A percentile compares a stretch with the other conserved stretches of the same genome.
Conservation (phyloP, 2,888 invertebrate species). For the Buathra laborator region DNA sequence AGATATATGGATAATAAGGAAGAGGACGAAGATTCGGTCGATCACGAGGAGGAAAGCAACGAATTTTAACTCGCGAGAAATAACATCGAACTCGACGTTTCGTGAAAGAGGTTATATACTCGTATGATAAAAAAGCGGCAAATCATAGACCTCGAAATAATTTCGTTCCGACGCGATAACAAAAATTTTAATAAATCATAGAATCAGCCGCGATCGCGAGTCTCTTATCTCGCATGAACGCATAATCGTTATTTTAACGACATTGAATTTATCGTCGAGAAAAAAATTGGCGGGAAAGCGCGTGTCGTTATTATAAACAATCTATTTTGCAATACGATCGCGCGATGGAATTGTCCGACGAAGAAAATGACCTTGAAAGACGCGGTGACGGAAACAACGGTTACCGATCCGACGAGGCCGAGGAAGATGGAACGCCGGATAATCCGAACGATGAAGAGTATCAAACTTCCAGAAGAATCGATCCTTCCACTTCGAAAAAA, state of each 20-base stretch:
- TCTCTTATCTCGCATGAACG: neutral
- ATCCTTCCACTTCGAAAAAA: conserved; percentile 85
- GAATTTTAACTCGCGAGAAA: conserved; percentile 55
- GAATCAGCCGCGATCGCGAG: neutral
- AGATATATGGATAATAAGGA: conserved; percentile 81
- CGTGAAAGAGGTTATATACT: conserved; percentile 35
- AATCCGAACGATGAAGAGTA: conserved; percentile 67
- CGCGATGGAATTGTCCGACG: conserved; percentile 62
- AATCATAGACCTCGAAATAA: neutral
- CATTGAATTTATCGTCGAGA: neutral
- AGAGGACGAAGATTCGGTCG: conserved; percentile 82
- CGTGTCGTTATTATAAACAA: conserved; percentile 16
- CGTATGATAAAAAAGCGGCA: neutral
- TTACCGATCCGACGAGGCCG: conserved; percentile 60
- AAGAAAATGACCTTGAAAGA: conserved; percentile 55
- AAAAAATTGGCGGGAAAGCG: conserved; percentile 46
- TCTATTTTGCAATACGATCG: neutral
- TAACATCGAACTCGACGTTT: neutral
- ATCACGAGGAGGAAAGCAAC: conserved; percentile 60
- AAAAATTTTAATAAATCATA: no score
- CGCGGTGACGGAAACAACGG: conserved; percentile 54
- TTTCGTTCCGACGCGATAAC: neutral
- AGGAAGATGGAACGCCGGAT: conserved; percentile 53
- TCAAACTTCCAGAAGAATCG: conserved; percentile 83
- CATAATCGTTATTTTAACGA: neutral